Evolutionary conservation across 2,888 invertebrate genomes (phyloP).

Genomic region (Caenorhabditis virilis): DNA sequence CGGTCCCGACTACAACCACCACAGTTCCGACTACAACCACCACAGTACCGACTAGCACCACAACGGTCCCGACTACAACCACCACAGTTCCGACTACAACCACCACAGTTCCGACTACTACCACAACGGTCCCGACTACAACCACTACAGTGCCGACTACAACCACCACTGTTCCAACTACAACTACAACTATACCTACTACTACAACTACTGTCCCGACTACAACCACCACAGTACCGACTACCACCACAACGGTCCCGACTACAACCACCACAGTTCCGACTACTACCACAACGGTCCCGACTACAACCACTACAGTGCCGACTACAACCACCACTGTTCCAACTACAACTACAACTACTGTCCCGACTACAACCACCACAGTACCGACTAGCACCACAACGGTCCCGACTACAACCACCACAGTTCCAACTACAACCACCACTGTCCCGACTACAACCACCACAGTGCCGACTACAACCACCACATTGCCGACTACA

Average conservation of each 20-base stretch:
- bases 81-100: slow-evolving; percentile 6
- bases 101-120: slow-evolving; percentile 1
- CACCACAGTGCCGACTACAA: neutral
- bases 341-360: neutral
- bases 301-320: slow-evolving; percentile 1
- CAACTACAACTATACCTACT: neutral
- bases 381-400: slow-evolving; percentile 1
- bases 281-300: neutral
- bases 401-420: neutral
- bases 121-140: slow-evolving; percentile 1
- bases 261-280: neutral
- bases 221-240: neutral
- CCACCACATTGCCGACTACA: neutral
- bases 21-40: neutral
- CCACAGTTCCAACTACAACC: neutral
- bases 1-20: neutral
- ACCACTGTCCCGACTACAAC: neutral
- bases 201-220: neutral
- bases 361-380: neutral
- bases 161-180: slow-evolving; percentile 3
- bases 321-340: slow-evolving; percentile 1
- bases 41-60: neutral
- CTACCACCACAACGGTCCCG: neutral
- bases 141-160: slow-evolving; percentile 7
- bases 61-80: neutral